Evolutionary conservation across 2,113 vertebrate species (phyloP), one percentile per base, ranked within the genome.

Genomic region (Lamprologus speciosus): DNA sequence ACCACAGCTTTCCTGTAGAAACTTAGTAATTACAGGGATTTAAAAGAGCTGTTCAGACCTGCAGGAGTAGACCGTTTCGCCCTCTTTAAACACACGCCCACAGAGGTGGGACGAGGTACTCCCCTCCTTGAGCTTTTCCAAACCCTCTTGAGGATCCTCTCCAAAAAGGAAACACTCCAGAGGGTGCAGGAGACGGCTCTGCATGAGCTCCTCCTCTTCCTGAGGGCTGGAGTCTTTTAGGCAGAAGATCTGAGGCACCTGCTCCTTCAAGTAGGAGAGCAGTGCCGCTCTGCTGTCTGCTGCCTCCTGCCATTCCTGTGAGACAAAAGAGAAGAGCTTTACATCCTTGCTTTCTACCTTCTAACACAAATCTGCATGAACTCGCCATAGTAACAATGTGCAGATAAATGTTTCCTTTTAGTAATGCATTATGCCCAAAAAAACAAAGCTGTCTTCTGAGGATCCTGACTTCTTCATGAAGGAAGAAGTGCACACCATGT

Each of bases 1-100:
- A 75, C 14, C 23, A 75, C 42, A 75, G 70, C 70, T 31, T 50
- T 75, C 16, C 23, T 47, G 26, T 31, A 26, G 26, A 50, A 13
- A 73, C 1, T 2, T 50, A 17, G 70, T 42, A 45, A 75, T 47
- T 45, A 75, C 19, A 65, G 8, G 58, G n/a, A 35, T 83, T 73
- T 28, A 82, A 31, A 65, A 21, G 19, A 7, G 50, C 9, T 63
- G 4, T 53, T 68, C 96, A 95, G 94, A 99, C 99, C 99, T 99
- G 98, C 99, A 99, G 55, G 98, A 99, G 94, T 99, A 99, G 1
- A 99, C 99, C 1, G 99, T 98, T 95, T 99, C 98, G 58, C 98
- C 98, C 89, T 98, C 97, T 96, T 98, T 99, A 94, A 99, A 99
- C 75, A 99, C 98, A 70, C 97, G 98, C 5, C 98, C 99, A 95